Evolutionary conservation across 1,140 invertebrate genomes (phyloP).

Genomic region (Microvelia longipes): DNA sequence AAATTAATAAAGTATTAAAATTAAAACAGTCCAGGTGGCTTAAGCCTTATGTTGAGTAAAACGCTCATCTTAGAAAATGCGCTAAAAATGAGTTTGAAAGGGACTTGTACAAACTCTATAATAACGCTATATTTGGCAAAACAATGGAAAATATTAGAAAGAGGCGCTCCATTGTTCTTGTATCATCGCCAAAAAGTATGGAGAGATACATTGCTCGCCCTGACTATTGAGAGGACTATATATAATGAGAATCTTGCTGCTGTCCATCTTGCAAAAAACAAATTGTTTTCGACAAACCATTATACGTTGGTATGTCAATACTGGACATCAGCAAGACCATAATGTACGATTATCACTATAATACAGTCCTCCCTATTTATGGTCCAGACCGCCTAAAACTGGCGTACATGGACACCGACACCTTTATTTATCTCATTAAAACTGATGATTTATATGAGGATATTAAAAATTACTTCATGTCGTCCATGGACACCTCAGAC

Average conservation of each 20-base stretch:
- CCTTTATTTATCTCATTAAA: constrained; percentile 26
- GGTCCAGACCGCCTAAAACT: constrained; percentile 13
- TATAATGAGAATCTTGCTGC: not conserved
- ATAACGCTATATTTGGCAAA: not conserved
- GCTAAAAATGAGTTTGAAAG: not conserved
- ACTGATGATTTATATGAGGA: constrained; percentile 17
- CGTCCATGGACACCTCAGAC: not conserved
- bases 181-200: not conserved
- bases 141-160: not conserved
- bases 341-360: constrained; percentile 18
- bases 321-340: constrained; percentile 16
- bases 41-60: not conserved
- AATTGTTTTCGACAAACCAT: constrained; percentile 8
- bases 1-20: not conserved
- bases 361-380: constrained; percentile 8
- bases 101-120: not conserved
- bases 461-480: not conserved
- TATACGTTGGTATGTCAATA: constrained; percentile 13
- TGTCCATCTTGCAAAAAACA: not conserved
- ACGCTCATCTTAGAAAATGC: not conserved
- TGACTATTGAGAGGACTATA: constrained; percentile 2
- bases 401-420: constrained; percentile 30
- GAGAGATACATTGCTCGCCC: not conserved
- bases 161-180: not conserved
- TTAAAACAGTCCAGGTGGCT: not conserved